These are phyloP conservation scores for Corapipo altera DNA, from an alignment of 2,113 vertebrate species.

Conservation along the genomic window DNA sequence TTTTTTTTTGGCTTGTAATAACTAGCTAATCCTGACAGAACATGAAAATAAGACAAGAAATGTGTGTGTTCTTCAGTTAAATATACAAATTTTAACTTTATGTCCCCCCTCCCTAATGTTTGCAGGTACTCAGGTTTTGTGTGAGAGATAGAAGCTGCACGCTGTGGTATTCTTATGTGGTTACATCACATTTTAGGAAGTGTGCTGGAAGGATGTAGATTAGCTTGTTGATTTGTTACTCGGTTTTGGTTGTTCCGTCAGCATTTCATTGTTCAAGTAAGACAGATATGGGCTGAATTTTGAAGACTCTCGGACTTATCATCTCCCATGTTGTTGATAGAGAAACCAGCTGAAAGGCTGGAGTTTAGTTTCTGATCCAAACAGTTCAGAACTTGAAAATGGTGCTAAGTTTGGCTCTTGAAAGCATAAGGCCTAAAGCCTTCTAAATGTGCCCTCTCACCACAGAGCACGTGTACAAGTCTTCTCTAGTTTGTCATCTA, in stretches of 20 bases:
- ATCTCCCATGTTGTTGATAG: neutral
- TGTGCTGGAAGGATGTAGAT: constrained; percentile 47
- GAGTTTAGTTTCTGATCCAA: neutral
- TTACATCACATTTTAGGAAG: constrained; percentile 46
- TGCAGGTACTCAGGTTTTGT: neutral
- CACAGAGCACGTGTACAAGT: neutral
- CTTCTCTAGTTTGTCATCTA: neutral
- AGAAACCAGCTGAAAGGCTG: neutral
- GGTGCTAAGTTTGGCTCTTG: neutral
- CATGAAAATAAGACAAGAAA: neutral
- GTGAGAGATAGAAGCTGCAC: neutral
- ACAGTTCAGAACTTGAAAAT: neutral
- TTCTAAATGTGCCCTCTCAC: neutral
- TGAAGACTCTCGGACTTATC: neutral
- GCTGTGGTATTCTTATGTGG: neutral
- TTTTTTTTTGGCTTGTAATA: neutral
- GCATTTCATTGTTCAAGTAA: neutral
- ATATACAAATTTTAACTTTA: neutral
- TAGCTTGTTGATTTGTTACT: constrained; percentile 37
- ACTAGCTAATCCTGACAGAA: neutral
- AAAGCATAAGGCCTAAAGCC: neutral
- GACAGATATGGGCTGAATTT: neutral
- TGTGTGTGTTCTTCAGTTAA: neutral
- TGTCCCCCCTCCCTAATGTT: neutral
- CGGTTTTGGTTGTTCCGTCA: neutral